Evolutionary conservation across 2,113 vertebrate species (phyloP).

Genomic region (Neoarius graeffei): DNA sequence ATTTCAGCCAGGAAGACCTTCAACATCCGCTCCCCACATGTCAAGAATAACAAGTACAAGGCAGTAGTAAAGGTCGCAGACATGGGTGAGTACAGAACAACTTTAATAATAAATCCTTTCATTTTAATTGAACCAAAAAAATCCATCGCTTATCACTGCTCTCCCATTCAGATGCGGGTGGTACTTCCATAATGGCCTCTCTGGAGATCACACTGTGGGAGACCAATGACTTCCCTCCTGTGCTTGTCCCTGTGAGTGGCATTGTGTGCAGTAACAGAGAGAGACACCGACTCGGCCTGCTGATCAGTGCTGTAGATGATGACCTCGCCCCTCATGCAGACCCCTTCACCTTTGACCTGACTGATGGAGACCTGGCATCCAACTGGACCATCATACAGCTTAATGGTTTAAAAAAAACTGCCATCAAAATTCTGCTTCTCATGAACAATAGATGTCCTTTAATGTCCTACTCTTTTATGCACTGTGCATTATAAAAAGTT

Average conservation of each 20-base stretch:
- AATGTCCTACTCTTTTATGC: not conserved
- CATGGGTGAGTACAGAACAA: constrained; percentile 74
- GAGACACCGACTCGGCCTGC: constrained; percentile 60
- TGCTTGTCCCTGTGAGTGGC: constrained; percentile 65
- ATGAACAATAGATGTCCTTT: not conserved
- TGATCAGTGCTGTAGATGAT: constrained; percentile 82
- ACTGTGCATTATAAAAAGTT: not conserved
- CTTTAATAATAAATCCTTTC: not conserved
- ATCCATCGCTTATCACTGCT: not conserved
- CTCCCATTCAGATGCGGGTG: constrained; percentile 61
- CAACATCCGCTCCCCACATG: constrained; percentile 77
- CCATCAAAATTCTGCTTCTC: not conserved
- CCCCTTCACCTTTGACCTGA: constrained; percentile 84
- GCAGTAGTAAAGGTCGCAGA: constrained; percentile 80
- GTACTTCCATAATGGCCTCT: constrained; percentile 76
- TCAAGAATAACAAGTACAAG: constrained; percentile 81
- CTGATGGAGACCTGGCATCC: constrained; percentile 60
- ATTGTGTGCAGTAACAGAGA: constrained; percentile 73
- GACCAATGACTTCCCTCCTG: constrained; percentile 88
- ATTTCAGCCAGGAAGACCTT: constrained; percentile 77
- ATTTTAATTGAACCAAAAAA: not conserved
- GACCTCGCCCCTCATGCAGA: constrained; percentile 84
- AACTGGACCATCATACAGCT: constrained; percentile 86
- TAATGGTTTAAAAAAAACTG: constrained; percentile 73
- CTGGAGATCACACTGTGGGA: constrained; percentile 84